Evolutionary conservation across 2,113 vertebrate genomes (phyloP), one percentile per base, ranked within the genome.

Genomic region (Formicarius rufipectus): DNA sequence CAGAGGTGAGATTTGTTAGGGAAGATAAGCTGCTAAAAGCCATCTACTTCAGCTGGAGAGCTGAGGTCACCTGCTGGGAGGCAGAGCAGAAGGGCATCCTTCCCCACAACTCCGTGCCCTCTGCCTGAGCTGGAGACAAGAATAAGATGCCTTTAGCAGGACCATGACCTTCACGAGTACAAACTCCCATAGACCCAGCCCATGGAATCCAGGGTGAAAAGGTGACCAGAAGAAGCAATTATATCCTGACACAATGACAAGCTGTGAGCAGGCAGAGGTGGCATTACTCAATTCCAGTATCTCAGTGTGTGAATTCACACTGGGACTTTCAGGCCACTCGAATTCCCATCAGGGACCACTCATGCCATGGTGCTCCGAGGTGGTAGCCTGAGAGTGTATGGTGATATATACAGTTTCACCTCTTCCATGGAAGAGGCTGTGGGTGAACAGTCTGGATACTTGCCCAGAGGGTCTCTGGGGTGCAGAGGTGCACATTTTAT

Each of bases 141-240:
- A 90, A 58, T 24, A 47, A 72, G 56, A 33, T 53, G 52, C 39
- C 78, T 62, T 80, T 30, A 84, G 50, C 66, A 83, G 49, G 27
- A 60, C 60, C 17, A 0, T 7, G 53, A 89, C 80, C 69, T 84
- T 79, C 30, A 27, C 0, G 0, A 75, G 31, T 15, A 42, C 39
- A 69, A 50, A n/a, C 24, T 39, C 9, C 1, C 8, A 6, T 1
- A 67, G 42, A 60, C 4, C 12, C 28, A 86, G 60, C 64, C 73
- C 33, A 4, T 16, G 62, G 73, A 76, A 62, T 58, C 15, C 69
- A 39, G 77, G 49, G 40, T 79, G 84, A 62, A 81, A 75, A 35
- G 45, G 49, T 66, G 78, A 67, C 0, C 1, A 77, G 42, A n/a
- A 58, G 30, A 87, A 82, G 22, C 45, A 64, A 27, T 84, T 93